Evolutionary conservation across 2,888 invertebrate genomes (phyloP), one percentile per base, ranked within the genome.

Genomic region (Drosophila gaucha): DNA sequence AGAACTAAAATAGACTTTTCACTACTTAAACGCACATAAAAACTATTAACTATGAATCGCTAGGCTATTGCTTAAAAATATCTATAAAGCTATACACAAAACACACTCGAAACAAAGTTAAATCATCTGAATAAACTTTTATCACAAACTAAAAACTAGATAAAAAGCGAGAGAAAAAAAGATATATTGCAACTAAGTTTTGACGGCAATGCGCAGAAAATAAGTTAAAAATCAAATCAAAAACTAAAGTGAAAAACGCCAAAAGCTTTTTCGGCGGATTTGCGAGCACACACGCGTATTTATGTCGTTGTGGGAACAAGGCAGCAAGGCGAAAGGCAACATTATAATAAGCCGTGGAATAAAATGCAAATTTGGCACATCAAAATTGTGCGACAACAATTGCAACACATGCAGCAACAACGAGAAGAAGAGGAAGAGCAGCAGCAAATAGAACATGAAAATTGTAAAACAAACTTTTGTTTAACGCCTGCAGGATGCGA

Each of bases 361-460:
- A 62, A 76, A 67, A 76, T 76, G 76, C 67, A 76, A 76, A 76
- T 76, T 41, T 76, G 44, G 43, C 58, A 67, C 71, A 71, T 56
- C 67, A 44, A 56, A 66, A 62, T 70, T 33, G n/a, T 58, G 67
- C 44, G 77, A 76, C 77, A 75, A 77, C 74, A 77, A 63, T 58
- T 70, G 73, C 66, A 66, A 41, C 58, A 70, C 44, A 55, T 44
- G 73, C 38, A 20, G 26, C 36, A 35, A 24, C 46, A 50, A 59
- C 43, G 9, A 6, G 2, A 43, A 4, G 6, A 12, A 26, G 6
- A 20, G 22, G 39, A 0, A 28, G 0, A 8, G 3, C 35, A 10
- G 5, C n/a, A 18, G 52, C 14, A 60, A 66, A 60, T 66, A 26
- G 30, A 59, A 71, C 74, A 59, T 49, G 50, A 67, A 26, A 78